These are phyloP conservation scores for Ageneiosus marmoratus DNA, from an alignment of 2,113 vertebrate genomes.

Conservation along the genomic window DNA sequence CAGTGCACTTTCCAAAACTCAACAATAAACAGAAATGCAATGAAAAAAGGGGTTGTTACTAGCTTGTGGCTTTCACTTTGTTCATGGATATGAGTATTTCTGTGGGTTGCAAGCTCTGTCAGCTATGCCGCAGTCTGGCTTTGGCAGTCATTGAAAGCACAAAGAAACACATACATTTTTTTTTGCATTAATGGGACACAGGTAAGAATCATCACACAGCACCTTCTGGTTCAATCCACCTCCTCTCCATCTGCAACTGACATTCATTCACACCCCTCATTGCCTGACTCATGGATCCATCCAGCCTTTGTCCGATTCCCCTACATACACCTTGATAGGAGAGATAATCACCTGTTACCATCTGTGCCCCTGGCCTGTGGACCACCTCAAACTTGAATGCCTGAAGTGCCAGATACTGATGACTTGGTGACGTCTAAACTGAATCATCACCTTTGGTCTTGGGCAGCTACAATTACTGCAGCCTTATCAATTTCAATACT, in stretches of 20 bases:
- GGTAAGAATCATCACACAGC: neutral
- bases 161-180: neutral
- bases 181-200: neutral
- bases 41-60: neutral
- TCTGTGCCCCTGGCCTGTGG: neutral
- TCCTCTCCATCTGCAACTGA: neutral
- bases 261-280: neutral
- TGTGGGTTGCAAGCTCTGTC: neutral
- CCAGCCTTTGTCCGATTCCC: neutral
- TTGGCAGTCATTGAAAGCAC: neutral
- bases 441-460: neutral
- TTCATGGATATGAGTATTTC: neutral
- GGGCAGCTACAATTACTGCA: neutral
- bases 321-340: neutral
- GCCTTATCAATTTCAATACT: neutral
- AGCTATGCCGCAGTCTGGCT: neutral
- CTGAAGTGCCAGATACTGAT: too few species aligned
- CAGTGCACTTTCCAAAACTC: neutral
- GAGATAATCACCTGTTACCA: neutral
- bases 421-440: neutral
- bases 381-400: neutral
- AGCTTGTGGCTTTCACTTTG: neutral
- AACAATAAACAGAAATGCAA: neutral
- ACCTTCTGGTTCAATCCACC: neutral
- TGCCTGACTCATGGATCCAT: neutral